These are phyloP conservation scores for Drosophila baimaii DNA, from an alignment of 1,140 invertebrate genomes.

Conservation along the genomic window DNA sequence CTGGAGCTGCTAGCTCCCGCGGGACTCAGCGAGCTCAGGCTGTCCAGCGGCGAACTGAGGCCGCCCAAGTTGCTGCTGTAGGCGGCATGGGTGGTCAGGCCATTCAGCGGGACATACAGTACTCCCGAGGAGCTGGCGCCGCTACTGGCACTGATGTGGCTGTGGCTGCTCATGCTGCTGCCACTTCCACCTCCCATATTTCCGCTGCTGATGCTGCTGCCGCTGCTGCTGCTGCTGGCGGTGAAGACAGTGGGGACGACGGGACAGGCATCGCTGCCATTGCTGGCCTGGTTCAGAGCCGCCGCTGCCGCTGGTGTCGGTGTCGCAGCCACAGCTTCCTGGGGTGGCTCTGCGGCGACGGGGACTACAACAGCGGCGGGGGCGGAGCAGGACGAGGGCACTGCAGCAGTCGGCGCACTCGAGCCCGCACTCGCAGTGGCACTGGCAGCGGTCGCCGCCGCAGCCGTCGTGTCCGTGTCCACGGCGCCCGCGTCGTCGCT, in stretches of 20 bases:
- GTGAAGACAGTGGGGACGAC: neutral
- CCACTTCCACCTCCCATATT: neutral
- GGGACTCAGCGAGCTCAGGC: conserved; percentile 28
- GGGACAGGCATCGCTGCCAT: conserved; percentile 23
- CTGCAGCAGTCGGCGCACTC: neutral
- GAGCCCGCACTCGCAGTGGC: neutral
- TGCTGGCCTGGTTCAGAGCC: conserved; percentile 15
- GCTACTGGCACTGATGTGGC: conserved; percentile 1
- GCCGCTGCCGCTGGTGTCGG: neutral
- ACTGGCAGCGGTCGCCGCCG: neutral
- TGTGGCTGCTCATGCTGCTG: too few species aligned
- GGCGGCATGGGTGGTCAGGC: conserved; percentile 63
- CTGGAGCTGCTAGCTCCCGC: conserved; percentile 28
- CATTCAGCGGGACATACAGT: conserved; percentile 64
- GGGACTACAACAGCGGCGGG: neutral
- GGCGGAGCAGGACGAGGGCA: neutral
- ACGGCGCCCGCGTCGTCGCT: conserved; percentile 52
- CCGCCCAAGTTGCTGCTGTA: conserved; percentile 67
- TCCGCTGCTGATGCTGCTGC: neutral
- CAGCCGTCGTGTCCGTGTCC: conserved; percentile 30
- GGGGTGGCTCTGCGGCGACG: neutral
- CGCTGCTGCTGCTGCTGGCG: neutral
- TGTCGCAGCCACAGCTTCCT: neutral
- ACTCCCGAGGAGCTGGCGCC: conserved; percentile 42
- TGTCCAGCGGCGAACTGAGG: conserved; percentile 43